These are phyloP conservation scores for Cheilosia variabilis DNA, from an alignment of 2,888 invertebrate genomes.

Conservation along the genomic window DNA sequence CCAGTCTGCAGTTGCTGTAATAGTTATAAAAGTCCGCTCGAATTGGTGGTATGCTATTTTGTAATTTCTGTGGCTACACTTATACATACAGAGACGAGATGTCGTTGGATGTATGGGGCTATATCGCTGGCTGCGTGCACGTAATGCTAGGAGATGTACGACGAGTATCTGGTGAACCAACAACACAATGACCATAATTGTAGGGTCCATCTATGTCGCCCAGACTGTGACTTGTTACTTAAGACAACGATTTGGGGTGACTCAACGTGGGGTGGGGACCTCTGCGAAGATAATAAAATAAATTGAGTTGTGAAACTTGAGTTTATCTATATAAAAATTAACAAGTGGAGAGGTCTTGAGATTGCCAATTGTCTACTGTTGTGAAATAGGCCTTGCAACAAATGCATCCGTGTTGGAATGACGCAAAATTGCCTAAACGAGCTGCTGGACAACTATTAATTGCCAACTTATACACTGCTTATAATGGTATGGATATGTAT, in stretches of 20 bases:
- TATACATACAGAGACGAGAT: background rate
- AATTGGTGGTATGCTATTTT: constrained; percentile 55
- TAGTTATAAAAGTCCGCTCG: constrained; percentile 54
- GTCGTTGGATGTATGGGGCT: constrained; percentile 12
- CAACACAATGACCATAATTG: constrained; percentile 63
- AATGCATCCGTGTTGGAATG: constrained; percentile 53
- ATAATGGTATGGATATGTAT: constrained; percentile 15
- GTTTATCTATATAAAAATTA: constrained; percentile 48
- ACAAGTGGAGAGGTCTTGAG: constrained; percentile 58
- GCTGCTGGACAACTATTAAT: background rate
- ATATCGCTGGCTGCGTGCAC: constrained; percentile 46
- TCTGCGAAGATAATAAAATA: constrained; percentile 53
- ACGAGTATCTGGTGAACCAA: constrained; percentile 30
- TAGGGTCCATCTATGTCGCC: constrained; percentile 64
- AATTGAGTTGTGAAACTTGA: constrained; percentile 72
- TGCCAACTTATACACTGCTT: constrained; percentile 41
- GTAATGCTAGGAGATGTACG: constrained; percentile 35
- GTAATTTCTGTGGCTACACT: constrained; percentile 44
- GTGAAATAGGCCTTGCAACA: constrained; percentile 52
- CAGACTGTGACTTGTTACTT: constrained; percentile 59
- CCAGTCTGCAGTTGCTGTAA: constrained; percentile 61
- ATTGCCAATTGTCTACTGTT: constrained; percentile 59
- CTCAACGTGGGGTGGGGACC: constrained; percentile 57
- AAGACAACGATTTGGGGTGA: constrained; percentile 70
- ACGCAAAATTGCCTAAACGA: constrained; percentile 4